phyloP scores from a whole-genome alignment of 2,888 invertebrate genomes.

The Leptodirus hochenwartii region DNA sequence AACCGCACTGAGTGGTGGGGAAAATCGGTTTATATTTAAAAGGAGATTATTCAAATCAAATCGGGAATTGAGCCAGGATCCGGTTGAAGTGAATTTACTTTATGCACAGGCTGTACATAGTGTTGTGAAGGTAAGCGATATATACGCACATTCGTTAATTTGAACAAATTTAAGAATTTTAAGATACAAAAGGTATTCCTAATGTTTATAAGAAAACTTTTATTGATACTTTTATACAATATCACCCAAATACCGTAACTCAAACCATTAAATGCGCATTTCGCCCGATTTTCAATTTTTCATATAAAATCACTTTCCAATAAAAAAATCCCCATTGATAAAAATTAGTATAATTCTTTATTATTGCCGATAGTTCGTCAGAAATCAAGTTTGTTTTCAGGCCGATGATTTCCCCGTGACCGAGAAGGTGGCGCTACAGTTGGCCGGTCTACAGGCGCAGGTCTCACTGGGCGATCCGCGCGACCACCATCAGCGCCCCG shows the following conservation, averaged over 20 bases:
- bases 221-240: conserved; percentile 1
- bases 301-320: no score
- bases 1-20: conserved; percentile 56
- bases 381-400: conserved; percentile 37
- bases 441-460: conserved; percentile 88
- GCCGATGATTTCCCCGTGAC: conserved; percentile 90
- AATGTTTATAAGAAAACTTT: no score
- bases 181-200: no score
- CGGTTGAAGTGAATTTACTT: conserved; percentile 81
- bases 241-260: no score
- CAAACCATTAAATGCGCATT: neutral
- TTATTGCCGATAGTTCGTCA: no score
- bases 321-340: no score
- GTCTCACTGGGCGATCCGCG: conserved; percentile 71
- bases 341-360: no score
- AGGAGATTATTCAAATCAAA: conserved; percentile 76
- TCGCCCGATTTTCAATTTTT: conserved; percentile 3
- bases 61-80: conserved; percentile 82
- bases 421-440: conserved; percentile 82
- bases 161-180: conserved; percentile 7
- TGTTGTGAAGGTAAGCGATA: conserved; percentile 63
- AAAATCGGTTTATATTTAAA: conserved; percentile 84
- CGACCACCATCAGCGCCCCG: conserved; percentile 57
- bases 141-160: neutral
- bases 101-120: conserved; percentile 92